Base-by-base conservation (phyloP, 2,113 vertebrate species). In the Rhabdornis inornatus region DNA sequence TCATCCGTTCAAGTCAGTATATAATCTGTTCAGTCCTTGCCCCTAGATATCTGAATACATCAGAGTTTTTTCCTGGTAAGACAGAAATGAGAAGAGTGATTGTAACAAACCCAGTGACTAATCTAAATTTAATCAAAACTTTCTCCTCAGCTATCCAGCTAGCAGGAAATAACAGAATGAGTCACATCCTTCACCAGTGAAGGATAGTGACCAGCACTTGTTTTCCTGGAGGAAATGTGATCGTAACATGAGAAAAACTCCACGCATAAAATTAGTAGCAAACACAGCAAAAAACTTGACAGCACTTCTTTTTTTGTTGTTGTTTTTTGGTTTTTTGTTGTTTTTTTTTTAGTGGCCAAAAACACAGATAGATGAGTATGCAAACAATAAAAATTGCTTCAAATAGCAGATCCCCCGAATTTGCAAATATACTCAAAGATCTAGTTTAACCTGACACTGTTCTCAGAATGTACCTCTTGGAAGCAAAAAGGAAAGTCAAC, bases 121-220 rank as follows among this genome's bases (percentile, higher is more conserved):
- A 92, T 37, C 64, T 71, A 89, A 86, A 69, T 83, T 70, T 89
- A 89, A 92, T 78, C 56, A 83, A 94, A 95, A 60, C 25, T 31
- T 82, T 74, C 61, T 72, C 74, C 27, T 89, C 56, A 69, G 92
- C 70, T 82, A 53, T 44, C 47, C 87, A 70, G 37, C 60, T 52
- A 87, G 25, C 22, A 89, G 28, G 31, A 89, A 82, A 84, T 11
- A 84, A 53, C 14, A 78, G 27, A 93, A 83, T 12, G 15, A 92
- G 13, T 49, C 42, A 81, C 44, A 60, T 20, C 18, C 10, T 91
- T 92, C 64, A 68, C 50, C 44, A 89, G 22, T 50, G 69, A 78
- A 44, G 31, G 30, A 28, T 2, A 84, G 69, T 20, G 8, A 64
- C 56, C 42, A 86, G 55, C 30, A 45, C 5, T 22, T 50, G 15